Conservation (phyloP, 1,140 invertebrate genomes). For the Bombus vancouverensis region DNA sequence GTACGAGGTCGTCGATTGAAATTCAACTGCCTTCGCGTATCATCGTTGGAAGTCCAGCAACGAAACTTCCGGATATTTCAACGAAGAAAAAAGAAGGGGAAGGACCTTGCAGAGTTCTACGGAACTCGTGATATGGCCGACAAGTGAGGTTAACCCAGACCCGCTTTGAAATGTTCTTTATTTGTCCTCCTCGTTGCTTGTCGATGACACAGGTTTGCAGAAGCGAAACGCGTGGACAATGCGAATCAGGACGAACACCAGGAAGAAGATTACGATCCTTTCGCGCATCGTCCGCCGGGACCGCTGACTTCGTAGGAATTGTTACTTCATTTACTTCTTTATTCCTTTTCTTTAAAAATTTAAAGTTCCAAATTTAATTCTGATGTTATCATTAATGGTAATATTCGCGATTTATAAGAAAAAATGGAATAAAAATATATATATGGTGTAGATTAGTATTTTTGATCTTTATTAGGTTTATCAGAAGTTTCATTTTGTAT, state of each 20-base stretch:
- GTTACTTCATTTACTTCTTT: neutral
- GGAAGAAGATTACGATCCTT: slow-evolving; percentile 67
- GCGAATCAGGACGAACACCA: neutral
- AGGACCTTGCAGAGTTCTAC: slow-evolving; percentile 43
- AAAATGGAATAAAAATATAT: no score
- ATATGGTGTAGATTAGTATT: no score
- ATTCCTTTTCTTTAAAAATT: no score
- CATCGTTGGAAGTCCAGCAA: slow-evolving; percentile 43
- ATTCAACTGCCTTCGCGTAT: slow-evolving; percentile 23
- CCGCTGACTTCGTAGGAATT: slow-evolving; percentile 65
- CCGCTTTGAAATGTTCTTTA: slow-evolving; percentile 17
- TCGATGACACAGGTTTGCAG: slow-evolving; percentile 24
- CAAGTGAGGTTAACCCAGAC: slow-evolving; percentile 34
- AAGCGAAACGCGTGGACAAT: neutral
- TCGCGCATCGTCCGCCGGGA: slow-evolving; percentile 52
- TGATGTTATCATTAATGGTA: no score
- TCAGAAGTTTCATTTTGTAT: no score
- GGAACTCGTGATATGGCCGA: slow-evolving; percentile 46
- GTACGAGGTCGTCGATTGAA: slow-evolving; percentile 40
- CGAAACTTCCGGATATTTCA: slow-evolving; percentile 50
- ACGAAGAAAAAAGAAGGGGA: slow-evolving; percentile 1
- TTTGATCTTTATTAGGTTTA: no score
- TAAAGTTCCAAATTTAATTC: no score
- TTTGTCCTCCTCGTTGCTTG: slow-evolving; percentile 28
- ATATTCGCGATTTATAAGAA: no score